A percentile compares a stretch with the other conserved stretches of the same genome.
phyloP scores from a whole-genome alignment of 2,888 invertebrate genomes.

The Apeira syringaria region DNA sequence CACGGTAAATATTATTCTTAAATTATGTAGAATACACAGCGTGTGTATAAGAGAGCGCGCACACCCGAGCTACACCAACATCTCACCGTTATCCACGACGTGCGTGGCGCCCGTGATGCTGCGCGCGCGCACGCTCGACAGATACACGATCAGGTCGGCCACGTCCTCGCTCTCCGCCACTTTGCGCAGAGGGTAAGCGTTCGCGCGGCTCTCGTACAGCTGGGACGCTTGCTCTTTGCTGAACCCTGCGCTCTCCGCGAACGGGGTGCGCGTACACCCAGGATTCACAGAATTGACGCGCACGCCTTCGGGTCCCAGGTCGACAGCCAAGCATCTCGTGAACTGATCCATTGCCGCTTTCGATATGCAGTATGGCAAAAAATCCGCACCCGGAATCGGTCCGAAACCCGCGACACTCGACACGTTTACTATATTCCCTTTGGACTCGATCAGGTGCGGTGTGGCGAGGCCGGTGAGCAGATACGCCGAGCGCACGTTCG shows the following conservation, averaged over 20 bases:
- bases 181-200: constrained; percentile 94
- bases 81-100: constrained; percentile 75
- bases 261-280: constrained; percentile 92
- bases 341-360: constrained; percentile 97
- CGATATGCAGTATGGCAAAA: constrained; percentile 94
- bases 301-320: constrained; percentile 89
- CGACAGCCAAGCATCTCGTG: constrained; percentile 94
- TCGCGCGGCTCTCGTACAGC: constrained; percentile 90
- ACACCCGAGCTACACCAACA: constrained; percentile 44
- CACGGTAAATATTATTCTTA: no score
- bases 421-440: constrained; percentile 95
- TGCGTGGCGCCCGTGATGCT: constrained; percentile 92
- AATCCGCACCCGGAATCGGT: constrained; percentile 84
- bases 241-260: constrained; percentile 86
- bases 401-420: constrained; percentile 94
- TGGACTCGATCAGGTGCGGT: constrained; percentile 90
- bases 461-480: constrained; percentile 91
- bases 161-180: constrained; percentile 93
- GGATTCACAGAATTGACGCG: constrained; percentile 96
- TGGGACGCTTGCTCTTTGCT: constrained; percentile 81
- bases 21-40: no score
- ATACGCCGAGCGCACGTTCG: constrained; percentile 91
- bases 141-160: constrained; percentile 93
- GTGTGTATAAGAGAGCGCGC: no score
- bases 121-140: constrained; percentile 93